Percentiles rank a stretch among this genome's conserved stretches.
phyloP scores from a whole-genome alignment of 2,888 invertebrate species.

The Calliphora vomitoria region DNA sequence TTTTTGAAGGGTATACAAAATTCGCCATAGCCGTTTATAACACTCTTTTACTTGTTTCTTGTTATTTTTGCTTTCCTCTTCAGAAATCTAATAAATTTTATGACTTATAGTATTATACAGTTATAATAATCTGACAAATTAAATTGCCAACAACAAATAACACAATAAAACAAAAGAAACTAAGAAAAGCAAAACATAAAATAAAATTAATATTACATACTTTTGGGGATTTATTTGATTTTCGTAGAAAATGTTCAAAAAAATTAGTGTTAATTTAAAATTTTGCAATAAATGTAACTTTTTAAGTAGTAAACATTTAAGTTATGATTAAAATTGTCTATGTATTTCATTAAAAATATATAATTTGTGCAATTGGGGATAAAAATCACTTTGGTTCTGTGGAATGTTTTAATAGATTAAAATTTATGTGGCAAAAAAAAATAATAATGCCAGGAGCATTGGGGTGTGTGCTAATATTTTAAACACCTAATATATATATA shows the following conservation, averaged over 20 bases:
- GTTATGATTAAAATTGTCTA: too few species aligned
- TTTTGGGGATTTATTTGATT: background rate
- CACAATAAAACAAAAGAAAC: background rate
- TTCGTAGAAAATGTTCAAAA: background rate
- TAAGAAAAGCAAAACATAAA: background rate
- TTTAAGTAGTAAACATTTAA: background rate
- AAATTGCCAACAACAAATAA: background rate
- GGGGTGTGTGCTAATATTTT: too few species aligned
- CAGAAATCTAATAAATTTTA: constrained; percentile 1
- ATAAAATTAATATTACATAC: constrained; percentile 6
- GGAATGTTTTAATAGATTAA: too few species aligned
- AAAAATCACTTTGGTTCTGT: too few species aligned
- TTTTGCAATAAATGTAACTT: background rate
- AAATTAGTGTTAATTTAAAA: background rate
- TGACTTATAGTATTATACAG: constrained; percentile 2
- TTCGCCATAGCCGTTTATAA: too few species aligned
- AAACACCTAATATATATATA: too few species aligned
- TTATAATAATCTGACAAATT: constrained; percentile 7
- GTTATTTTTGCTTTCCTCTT: background rate
- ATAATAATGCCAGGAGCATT: too few species aligned
- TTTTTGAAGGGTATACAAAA: too few species aligned
- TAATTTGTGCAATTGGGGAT: too few species aligned
- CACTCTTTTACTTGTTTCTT: background rate
- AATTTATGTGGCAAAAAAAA: too few species aligned
- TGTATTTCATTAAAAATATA: too few species aligned